Evolutionary conservation across 2,888 invertebrate species (phyloP).

Genomic region (Conomelus anceps): DNA sequence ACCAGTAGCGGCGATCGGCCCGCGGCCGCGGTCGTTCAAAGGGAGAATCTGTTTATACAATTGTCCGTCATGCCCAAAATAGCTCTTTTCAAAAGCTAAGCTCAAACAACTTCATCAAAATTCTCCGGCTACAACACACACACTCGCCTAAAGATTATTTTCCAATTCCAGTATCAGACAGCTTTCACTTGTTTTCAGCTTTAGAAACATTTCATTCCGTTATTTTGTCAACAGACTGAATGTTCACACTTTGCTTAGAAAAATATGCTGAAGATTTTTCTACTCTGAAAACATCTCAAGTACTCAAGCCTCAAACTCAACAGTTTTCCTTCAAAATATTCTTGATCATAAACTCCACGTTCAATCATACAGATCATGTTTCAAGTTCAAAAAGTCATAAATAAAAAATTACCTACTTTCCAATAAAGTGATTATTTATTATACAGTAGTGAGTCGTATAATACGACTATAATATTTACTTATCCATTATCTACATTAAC

Average conservation of each 20-base stretch:
- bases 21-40: not conserved
- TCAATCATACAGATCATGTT: too few relatives aligned
- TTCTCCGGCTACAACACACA: not conserved
- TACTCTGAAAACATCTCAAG: not conserved
- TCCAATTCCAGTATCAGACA: not conserved
- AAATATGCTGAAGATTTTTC: not conserved
- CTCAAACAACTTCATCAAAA: not conserved
- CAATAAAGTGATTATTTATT: too few relatives aligned
- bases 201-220: not conserved
- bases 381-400: too few relatives aligned
- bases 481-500: too few relatives aligned
- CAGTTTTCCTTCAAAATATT: not conserved
- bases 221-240: not conserved
- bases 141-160: not conserved
- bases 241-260: not conserved
- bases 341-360: not conserved
- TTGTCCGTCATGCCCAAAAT: not conserved
- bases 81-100: not conserved
- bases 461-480: too few relatives aligned
- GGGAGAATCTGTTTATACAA: not conserved
- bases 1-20: not conserved
- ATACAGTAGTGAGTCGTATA: too few relatives aligned
- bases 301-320: not conserved
- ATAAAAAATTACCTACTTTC: too few relatives aligned
- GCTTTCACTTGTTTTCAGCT: not conserved